Evolutionary conservation across 2,888 invertebrate species (phyloP).

Genomic region (Pantelozetes paolii): DNA sequence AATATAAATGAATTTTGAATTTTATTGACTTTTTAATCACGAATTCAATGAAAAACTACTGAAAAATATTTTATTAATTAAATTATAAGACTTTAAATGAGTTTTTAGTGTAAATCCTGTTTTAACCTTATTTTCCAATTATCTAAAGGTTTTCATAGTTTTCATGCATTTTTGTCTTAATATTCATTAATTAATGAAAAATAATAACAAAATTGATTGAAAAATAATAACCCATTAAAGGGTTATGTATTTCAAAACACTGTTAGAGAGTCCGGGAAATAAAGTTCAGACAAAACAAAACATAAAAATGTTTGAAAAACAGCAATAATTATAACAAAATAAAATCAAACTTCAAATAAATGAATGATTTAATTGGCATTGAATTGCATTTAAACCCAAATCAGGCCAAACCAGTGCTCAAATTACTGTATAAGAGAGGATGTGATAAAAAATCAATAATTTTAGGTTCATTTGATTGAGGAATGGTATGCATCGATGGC

Average conservation of each 20-base stretch:
- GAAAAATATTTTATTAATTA: too few species aligned
- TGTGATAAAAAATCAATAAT: neutral
- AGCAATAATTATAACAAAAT: neutral
- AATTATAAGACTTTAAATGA: too few species aligned
- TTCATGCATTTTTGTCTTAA: neutral
- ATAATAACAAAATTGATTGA: too few species aligned
- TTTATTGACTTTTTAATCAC: too few species aligned
- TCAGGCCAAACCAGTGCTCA: neutral
- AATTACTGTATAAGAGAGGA: neutral
- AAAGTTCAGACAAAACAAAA: neutral
- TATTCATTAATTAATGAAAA: neutral
- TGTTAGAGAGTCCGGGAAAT: neutral
- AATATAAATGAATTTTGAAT: too few species aligned
- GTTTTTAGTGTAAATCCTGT: too few species aligned
- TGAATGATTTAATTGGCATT: neutral
- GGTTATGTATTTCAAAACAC: too few species aligned
- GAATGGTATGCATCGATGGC: neutral
- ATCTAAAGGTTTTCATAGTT: neutral
- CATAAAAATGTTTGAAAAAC: too few species aligned
- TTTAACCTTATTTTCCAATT: slow-evolving; percentile 3
- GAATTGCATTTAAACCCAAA: neutral
- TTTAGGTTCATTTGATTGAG: neutral
- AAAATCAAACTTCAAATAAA: neutral
- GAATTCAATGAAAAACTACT: too few species aligned
- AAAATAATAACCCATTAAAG: too few species aligned